Base-by-base conservation (phyloP, 1,140 invertebrate species). In the Bradynema listronoti region DNA sequence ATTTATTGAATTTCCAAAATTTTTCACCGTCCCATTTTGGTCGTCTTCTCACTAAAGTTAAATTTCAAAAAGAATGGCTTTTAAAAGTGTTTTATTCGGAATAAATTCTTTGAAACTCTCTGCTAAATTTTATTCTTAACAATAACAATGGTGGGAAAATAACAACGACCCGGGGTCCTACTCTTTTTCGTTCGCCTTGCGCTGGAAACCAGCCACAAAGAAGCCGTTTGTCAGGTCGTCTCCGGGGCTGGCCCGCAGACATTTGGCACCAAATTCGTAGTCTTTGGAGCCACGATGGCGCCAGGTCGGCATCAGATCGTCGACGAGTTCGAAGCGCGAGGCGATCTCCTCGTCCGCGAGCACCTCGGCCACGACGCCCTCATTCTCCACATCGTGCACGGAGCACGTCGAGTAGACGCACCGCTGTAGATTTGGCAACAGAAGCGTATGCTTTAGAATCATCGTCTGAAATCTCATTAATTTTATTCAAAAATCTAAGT, bases 401-500 rank as follows among this genome's bases (percentile, higher is more conserved):
- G 92, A 97, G 78, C 92, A 97, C 0, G 92, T 96, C 16, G 91
- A 95, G 78, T 97, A 97, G 4, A 93, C 86, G 43, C 96, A 84
- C 59, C 85, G 81, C 75, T 90, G 87, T 0, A 86, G 88, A 56
- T 84, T 84, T 1, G 89, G 87, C 79, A 93, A 93, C 16, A 82
- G 84, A 65, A 96, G 83, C 0, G 91, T 91, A 78, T 90, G 87
- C 61, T 85, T 84, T 6, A 97, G 80, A 46, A 96, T 83, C 70
- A 86, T 85, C 24, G 85, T 61, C 71, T 74, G 30, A 34, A 68
- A 58, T 57, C 1, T 30, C n/a, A 7, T 33, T 1, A 24, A 25
- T 27, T 22, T 14, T n/a, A n/a, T n/a, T n/a, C n/a, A n/a, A n/a
- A 43, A 43, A 43, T 9, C 9, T 4, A 43, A 6, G 3, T 9